A percentile compares a stretch with the other conserved stretches of the same genome.
These are phyloP conservation scores for Bergia sp. DNA, from an alignment of 92 coral and sea anemone genomes.

Conservation along the genomic window DNA sequence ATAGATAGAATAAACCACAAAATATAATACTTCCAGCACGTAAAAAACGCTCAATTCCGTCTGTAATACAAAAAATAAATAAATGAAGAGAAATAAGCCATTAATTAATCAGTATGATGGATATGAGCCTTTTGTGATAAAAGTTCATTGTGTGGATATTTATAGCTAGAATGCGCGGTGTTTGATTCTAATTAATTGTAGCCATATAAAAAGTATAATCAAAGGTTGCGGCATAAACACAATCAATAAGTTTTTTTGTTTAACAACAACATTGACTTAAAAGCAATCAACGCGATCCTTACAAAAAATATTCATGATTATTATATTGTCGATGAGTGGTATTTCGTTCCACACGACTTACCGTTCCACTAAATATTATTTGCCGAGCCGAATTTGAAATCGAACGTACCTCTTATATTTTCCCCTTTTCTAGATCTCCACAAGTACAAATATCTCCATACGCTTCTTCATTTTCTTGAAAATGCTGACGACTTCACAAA, in stretches of 20 bases:
- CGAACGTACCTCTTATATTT: too few relatives aligned
- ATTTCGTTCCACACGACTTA: not conserved
- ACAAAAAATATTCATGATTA: too few relatives aligned
- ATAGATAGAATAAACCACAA: not conserved
- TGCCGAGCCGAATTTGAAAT: too few relatives aligned
- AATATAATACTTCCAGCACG: not conserved
- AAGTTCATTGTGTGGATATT: too few relatives aligned
- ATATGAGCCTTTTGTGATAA: too few relatives aligned
- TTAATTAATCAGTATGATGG: too few relatives aligned
- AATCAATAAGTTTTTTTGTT: not conserved
- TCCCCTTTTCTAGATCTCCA: too few relatives aligned
- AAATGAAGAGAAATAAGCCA: not conserved
- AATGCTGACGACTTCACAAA: too few relatives aligned
- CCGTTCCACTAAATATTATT: too few relatives aligned
- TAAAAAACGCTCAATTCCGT: too few relatives aligned
- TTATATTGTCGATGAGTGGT: not conserved
- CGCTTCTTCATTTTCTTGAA: too few relatives aligned
- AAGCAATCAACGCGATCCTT: not conserved
- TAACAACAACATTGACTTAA: not conserved
- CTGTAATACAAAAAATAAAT: not conserved
- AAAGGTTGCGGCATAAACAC: constrained; percentile 44
- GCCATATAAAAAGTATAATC: constrained; percentile 31
- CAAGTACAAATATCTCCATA: too few relatives aligned
- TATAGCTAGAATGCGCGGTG: not conserved
- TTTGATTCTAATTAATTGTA: not conserved